Percentiles rank a stretch among this genome's conserved stretches.
Evolutionary conservation across 2,113 vertebrate genomes (phyloP).

Genomic region (Mormyrus iriodes): DNA sequence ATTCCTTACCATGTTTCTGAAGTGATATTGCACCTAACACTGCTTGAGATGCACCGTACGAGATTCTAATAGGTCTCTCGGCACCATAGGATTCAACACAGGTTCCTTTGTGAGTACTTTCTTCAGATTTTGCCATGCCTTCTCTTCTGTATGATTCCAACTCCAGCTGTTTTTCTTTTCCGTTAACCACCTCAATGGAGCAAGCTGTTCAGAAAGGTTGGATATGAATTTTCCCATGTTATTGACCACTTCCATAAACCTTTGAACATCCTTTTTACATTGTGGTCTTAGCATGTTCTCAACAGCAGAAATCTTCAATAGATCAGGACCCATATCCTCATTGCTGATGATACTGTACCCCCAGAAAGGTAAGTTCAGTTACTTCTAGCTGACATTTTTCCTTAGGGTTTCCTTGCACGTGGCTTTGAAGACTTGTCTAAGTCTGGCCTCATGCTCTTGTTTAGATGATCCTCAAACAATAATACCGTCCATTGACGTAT

Average conservation of each 20-base stretch:
- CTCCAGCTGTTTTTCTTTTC: background rate
- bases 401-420: background rate
- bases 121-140: background rate
- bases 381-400: background rate
- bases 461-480: background rate
- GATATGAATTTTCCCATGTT: background rate
- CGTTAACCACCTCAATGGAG: background rate
- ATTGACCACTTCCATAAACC: background rate
- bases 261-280: background rate
- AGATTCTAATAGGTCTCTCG: background rate
- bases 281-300: background rate
- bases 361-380: conserved; percentile 5
- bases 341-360: too few species aligned
- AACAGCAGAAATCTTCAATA: background rate
- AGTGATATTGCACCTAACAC: background rate
- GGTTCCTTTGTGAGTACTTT: background rate
- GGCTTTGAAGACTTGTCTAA: background rate
- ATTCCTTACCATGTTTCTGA: background rate
- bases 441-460: background rate
- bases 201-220: too few species aligned
- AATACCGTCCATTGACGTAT: background rate
- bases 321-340: too few species aligned
- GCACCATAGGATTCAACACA: background rate
- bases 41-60: background rate
- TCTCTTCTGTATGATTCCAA: background rate